Percentiles rank a stretch among this genome's conserved stretches.
Evolutionary conservation across 2,113 vertebrate genomes (phyloP).

Genomic region (Serinus canaria): DNA sequence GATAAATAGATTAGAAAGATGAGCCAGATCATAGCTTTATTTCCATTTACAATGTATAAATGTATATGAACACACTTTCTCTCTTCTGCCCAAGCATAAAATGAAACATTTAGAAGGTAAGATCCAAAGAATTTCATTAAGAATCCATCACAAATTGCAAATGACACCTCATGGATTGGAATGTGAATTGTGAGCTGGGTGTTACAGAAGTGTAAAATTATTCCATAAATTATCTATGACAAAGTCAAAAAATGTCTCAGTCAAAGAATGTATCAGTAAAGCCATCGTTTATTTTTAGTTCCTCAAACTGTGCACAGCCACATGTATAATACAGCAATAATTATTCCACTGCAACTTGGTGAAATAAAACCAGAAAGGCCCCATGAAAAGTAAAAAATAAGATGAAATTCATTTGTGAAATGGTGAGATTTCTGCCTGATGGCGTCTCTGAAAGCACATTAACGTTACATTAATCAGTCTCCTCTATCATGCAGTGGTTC

Average conservation of each 20-base stretch:
- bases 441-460: background rate
- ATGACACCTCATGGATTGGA: conserved; percentile 65
- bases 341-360: background rate
- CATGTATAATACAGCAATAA: conserved; percentile 3
- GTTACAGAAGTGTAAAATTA: conserved; percentile 66
- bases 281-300: conserved; percentile 64
- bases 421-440: background rate
- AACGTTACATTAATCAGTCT: background rate
- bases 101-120: conserved; percentile 68
- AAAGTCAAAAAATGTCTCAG: conserved; percentile 59
- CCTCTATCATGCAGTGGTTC: background rate
- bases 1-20: conserved; percentile 64
- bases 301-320: conserved; percentile 7
- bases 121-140: conserved; percentile 68
- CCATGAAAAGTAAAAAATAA: background rate
- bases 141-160: conserved; percentile 52
- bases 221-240: conserved; percentile 70
- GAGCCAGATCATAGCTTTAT: conserved; percentile 63
- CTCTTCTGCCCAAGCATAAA: conserved; percentile 67
- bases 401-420: background rate
- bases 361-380: background rate
- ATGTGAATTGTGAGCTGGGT: conserved; percentile 57
- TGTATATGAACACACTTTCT: conserved; percentile 56
- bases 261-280: conserved; percentile 47
- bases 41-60: conserved; percentile 60